Percentiles rank a stretch among this genome's conserved stretches.
Evolutionary conservation across 2,888 invertebrate genomes (phyloP).

Genomic region (Scaptomyza cyrtandrae): DNA sequence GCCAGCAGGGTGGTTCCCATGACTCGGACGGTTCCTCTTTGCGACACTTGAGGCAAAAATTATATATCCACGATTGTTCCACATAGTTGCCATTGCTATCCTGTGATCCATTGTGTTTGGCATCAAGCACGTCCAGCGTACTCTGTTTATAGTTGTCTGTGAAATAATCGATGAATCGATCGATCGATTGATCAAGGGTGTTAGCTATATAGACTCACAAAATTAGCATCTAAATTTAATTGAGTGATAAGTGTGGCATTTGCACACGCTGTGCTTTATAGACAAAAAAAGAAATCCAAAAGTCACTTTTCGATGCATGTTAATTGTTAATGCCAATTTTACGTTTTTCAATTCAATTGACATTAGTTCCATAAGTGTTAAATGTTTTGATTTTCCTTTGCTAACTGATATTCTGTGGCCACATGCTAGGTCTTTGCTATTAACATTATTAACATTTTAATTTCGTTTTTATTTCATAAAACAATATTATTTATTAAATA

Average conservation of each 20-base stretch:
- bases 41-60: slow-evolving; percentile 92
- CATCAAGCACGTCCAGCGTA: slow-evolving; percentile 80
- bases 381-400: slow-evolving; percentile 13
- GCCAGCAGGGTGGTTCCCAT: slow-evolving; percentile 93
- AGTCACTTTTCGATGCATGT: slow-evolving; percentile 9
- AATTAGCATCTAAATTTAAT: slow-evolving; percentile 56
- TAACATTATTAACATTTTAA: slow-evolving; percentile 29
- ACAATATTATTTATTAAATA: not conserved
- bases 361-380: slow-evolving; percentile 33
- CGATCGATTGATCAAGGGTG: not conserved
- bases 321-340: slow-evolving; percentile 42
- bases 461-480: not conserved
- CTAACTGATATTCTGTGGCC: not conserved
- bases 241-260: slow-evolving; percentile 52
- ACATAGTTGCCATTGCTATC: slow-evolving; percentile 66
- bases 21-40: slow-evolving; percentile 90
- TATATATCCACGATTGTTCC: slow-evolving; percentile 91
- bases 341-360: slow-evolving; percentile 45
- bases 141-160: slow-evolving; percentile 79
- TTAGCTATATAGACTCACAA: slow-evolving; percentile 3
- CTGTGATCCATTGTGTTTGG: slow-evolving; percentile 68
- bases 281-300: slow-evolving; percentile 8
- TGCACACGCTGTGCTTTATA: not conserved
- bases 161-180: no score
- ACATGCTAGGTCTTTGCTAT: slow-evolving; percentile 19